Percentiles rank a stretch among this genome's conserved stretches.
Evolutionary conservation across 2,113 vertebrate genomes (phyloP).

Genomic region (Perccottus glenii): DNA sequence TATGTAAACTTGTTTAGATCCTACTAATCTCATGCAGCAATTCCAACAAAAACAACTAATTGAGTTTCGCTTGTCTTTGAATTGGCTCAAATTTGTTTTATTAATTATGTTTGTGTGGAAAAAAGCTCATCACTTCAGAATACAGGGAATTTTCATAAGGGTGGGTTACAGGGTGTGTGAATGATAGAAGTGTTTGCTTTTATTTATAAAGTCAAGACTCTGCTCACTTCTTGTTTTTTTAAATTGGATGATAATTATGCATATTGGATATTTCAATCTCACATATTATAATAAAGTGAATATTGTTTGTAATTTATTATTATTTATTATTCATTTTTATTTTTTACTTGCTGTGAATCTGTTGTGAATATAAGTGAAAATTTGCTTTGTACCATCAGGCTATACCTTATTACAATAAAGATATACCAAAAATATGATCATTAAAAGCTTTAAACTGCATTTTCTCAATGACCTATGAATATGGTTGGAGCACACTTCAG

Average conservation of each 20-base stretch:
- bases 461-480: background rate
- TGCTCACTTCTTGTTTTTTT: too few species aligned
- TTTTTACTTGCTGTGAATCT: too few species aligned
- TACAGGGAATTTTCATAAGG: background rate
- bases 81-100: conserved; percentile 63
- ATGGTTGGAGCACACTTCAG: conserved; percentile 5
- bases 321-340: too few species aligned
- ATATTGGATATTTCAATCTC: too few species aligned
- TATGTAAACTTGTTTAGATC: conserved; percentile 63
- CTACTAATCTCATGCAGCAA: conserved; percentile 55
- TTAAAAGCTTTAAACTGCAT: background rate
- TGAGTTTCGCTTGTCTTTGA: conserved; percentile 57
- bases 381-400: background rate
- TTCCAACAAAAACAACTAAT: conserved; percentile 67
- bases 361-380: background rate
- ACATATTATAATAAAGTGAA: too few species aligned
- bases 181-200: background rate
- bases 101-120: conserved; percentile 56
- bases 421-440: conserved; percentile 8
- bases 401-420: conserved; percentile 4
- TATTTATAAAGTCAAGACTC: too few species aligned
- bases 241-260: too few species aligned
- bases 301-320: too few species aligned
- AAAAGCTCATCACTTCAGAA: conserved; percentile 27
- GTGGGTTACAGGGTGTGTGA: background rate